Percentiles rank a stretch among this genome's conserved stretches.
These are phyloP conservation scores for Pseudopipra pipra DNA, from an alignment of 2,113 vertebrate genomes.

Conservation along the genomic window DNA sequence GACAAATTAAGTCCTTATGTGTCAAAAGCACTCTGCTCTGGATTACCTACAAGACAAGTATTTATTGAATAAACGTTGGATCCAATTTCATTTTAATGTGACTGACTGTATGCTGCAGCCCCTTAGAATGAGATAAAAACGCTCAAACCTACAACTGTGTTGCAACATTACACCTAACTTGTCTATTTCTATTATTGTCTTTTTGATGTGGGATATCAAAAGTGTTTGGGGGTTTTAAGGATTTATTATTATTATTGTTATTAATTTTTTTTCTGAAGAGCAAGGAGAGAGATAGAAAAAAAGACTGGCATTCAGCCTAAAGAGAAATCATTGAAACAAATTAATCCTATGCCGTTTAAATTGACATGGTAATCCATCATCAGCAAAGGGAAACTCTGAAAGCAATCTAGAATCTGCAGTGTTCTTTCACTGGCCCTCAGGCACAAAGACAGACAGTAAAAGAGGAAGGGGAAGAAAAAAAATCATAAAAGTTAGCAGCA, in stretches of 20 bases:
- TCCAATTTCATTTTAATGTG: constrained; percentile 84
- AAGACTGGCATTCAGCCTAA: constrained; percentile 91
- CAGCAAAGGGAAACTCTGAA: constrained; percentile 91
- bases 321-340: constrained; percentile 99
- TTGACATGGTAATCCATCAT: constrained; percentile 98
- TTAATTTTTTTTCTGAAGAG: constrained; percentile 67
- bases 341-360: constrained; percentile 98
- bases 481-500: constrained; percentile 77
- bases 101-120: constrained; percentile 75
- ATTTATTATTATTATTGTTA: background rate
- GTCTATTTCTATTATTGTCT: constrained; percentile 77
- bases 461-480: constrained; percentile 14
- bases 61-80: constrained; percentile 85
- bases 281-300: constrained; percentile 72
- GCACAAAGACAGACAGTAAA: constrained; percentile 81
- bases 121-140: constrained; percentile 75
- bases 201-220: constrained; percentile 59
- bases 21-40: constrained; percentile 78
- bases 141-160: constrained; percentile 61
- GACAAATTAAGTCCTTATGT: constrained; percentile 84
- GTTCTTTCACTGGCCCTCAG: constrained; percentile 87
- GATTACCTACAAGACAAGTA: constrained; percentile 83
- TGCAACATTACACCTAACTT: constrained; percentile 75
- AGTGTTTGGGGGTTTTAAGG: background rate
- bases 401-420: constrained; percentile 90